phyloP scores from a whole-genome alignment of 35 echinoderm and acorn worm genomes.

The Strongylocentrotus purpuratus region DNA sequence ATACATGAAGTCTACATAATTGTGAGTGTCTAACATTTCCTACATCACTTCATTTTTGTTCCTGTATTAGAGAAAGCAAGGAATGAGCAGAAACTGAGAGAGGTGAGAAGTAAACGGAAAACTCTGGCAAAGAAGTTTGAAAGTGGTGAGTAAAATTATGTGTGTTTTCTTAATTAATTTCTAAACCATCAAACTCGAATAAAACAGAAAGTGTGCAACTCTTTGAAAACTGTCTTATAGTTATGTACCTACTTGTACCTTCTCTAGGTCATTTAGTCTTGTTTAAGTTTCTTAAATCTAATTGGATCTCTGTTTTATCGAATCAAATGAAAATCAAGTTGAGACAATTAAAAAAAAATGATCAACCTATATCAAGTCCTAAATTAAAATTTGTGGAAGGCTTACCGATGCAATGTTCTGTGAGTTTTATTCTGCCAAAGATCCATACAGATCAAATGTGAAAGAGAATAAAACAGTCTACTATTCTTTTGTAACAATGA shows the following conservation, averaged over 20 bases:
- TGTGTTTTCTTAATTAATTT: neutral
- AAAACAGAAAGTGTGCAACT: too few relatives aligned
- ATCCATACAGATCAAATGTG: neutral
- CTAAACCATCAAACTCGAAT: neutral
- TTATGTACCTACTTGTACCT: too few relatives aligned
- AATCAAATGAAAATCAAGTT: too few relatives aligned
- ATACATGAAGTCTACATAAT: neutral
- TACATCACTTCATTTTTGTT: neutral
- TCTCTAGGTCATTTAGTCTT: too few relatives aligned
- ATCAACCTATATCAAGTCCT: too few relatives aligned
- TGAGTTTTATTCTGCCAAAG: too few relatives aligned
- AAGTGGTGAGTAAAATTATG: neutral
- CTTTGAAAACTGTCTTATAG: too few relatives aligned
- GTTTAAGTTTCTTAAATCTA: too few relatives aligned
- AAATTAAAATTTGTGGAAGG: too few relatives aligned
- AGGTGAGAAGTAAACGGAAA: conserved; percentile 12
- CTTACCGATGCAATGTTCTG: too few relatives aligned
- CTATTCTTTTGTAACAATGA: neutral
- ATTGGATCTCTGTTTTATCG: too few relatives aligned
- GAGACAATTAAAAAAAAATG: too few relatives aligned
- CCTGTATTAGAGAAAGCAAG: conserved; percentile 18
- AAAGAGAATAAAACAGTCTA: neutral
- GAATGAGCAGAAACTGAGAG: conserved; percentile 26
- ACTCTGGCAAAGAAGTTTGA: conserved; percentile 15
- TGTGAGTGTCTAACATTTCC: neutral